Conservation (phyloP, 2,113 vertebrate genomes). For the Pachycephala philippinensis region DNA sequence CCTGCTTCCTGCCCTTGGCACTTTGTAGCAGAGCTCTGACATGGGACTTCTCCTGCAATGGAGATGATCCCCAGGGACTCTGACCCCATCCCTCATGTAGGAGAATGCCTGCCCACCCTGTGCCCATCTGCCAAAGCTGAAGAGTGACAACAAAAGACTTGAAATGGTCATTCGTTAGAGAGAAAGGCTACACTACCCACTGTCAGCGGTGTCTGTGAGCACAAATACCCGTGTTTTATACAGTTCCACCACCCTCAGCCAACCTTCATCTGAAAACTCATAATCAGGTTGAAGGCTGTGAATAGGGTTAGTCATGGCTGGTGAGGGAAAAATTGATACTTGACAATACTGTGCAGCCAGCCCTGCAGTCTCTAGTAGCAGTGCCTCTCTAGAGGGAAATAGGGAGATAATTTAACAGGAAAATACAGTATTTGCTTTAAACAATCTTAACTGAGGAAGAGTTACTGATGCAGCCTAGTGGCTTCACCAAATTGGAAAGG, state of each 20-base stretch:
- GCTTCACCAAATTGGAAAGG: conserved; percentile 4
- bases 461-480: conserved; percentile 18
- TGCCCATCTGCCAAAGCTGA: neutral
- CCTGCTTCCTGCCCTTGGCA: neutral
- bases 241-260: neutral
- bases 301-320: neutral
- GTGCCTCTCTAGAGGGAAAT: neutral
- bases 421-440: conserved; percentile 25
- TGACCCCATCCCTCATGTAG: neutral
- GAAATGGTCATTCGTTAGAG: neutral
- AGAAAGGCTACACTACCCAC: neutral
- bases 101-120: neutral
- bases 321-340: neutral
- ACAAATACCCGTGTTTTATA: neutral
- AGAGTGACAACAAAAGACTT: neutral
- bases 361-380: neutral
- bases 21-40: neutral
- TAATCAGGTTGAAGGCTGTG: neutral
- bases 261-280: neutral
- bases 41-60: neutral
- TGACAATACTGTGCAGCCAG: neutral
- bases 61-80: accelerated
- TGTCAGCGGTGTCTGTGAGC: neutral
- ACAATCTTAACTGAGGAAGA: conserved; percentile 19
- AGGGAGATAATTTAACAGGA: neutral